Evolutionary conservation across 2,113 vertebrate species (phyloP).

Genomic region (Planiliza haematocheilus): DNA sequence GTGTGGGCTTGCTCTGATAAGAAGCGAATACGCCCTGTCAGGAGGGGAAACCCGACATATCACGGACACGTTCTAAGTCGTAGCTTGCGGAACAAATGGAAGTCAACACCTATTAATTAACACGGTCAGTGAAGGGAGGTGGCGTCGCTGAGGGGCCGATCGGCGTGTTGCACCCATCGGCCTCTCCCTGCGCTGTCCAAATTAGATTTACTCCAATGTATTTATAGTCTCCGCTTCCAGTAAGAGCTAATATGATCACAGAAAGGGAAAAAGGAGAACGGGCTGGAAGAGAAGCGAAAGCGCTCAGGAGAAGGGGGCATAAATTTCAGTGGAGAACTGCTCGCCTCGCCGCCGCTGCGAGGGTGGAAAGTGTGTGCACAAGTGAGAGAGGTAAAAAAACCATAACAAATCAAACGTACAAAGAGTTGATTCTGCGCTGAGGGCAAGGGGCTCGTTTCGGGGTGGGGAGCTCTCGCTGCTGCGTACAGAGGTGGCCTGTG

Average conservation of each 20-base stretch:
- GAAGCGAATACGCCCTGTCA: conserved; percentile 42
- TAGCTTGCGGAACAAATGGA: conserved; percentile 66
- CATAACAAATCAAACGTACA: conserved; percentile 79
- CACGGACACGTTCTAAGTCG: conserved; percentile 54
- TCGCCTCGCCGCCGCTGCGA: not conserved
- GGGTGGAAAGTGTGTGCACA: conserved; percentile 55
- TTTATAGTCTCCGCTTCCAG: conserved; percentile 69
- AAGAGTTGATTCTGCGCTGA: conserved; percentile 77
- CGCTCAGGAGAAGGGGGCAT: conserved; percentile 17
- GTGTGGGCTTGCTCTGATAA: conserved; percentile 34
- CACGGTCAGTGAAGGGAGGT: conserved; percentile 37
- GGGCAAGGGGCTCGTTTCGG: conserved; percentile 58
- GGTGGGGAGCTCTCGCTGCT: conserved; percentile 34
- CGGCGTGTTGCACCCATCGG: conserved; percentile 45
- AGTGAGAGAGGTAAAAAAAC: conserved; percentile 58
- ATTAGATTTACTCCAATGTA: conserved; percentile 70
- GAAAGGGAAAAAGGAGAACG: conserved; percentile 29
- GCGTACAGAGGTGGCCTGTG: conserved; percentile 64
- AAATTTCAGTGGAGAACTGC: conserved; percentile 44
- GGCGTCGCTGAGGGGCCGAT: conserved; percentile 58
- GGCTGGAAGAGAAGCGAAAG: conserved; percentile 35
- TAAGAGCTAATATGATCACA: conserved; percentile 34
- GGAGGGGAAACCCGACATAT: conserved; percentile 40
- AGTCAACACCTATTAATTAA: conserved; percentile 79
- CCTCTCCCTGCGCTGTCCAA: conserved; percentile 42